Conservation (phyloP, 2,888 invertebrate species). For the Diplolepis rosae region DNA sequence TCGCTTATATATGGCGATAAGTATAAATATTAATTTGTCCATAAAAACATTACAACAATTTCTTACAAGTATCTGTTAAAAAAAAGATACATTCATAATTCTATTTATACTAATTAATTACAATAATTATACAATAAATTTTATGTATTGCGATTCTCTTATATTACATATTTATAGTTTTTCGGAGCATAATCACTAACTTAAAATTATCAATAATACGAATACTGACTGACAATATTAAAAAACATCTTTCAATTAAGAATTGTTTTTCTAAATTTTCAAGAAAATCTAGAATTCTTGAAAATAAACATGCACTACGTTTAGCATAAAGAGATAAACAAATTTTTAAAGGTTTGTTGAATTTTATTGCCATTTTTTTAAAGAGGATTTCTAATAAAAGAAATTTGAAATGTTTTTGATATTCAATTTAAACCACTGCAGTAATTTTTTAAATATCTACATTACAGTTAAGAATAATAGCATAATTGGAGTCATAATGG, state of each 20-base stretch:
- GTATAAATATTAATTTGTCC: slow-evolving; percentile 62
- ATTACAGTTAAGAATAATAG: not conserved
- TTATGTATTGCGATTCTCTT: slow-evolving; percentile 45
- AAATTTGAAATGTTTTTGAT: no score
- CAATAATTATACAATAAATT: slow-evolving; percentile 53
- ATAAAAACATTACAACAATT: slow-evolving; percentile 64
- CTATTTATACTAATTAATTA: slow-evolving; percentile 56
- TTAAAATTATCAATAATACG: not conserved
- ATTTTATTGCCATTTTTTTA: no score
- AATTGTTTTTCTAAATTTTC: no score
- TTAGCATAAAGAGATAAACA: no score
- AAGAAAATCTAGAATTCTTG: no score
- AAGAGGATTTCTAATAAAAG: no score
- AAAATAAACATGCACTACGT: no score
- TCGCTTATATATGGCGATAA: slow-evolving; percentile 47
- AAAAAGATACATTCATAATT: slow-evolving; percentile 37
- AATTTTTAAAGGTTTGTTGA: no score
- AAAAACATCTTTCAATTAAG: not conserved
- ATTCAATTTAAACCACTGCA: no score
- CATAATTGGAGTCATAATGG: not conserved
- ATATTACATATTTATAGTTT: slow-evolving; percentile 59
- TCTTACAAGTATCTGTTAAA: slow-evolving; percentile 46
- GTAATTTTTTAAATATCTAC: no score
- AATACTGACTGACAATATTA: slow-evolving; percentile 7
- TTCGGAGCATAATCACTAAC: not conserved